phyloP scores from a whole-genome alignment of 2,113 vertebrate species.

The Hydrolagus affinis region DNA sequence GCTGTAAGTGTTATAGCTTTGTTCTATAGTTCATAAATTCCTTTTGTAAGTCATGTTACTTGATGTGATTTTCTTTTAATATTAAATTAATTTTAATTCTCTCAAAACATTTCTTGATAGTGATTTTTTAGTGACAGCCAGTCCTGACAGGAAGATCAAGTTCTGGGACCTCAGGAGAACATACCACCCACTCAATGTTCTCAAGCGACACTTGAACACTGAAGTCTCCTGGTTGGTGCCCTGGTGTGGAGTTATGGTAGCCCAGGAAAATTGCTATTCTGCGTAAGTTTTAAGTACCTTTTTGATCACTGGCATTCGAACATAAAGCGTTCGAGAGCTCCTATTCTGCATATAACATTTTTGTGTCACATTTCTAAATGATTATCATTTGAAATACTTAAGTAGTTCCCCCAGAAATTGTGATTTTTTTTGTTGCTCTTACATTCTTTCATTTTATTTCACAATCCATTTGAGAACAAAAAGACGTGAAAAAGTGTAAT shows the following conservation, averaged over 20 bases:
- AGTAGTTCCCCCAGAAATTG: not conserved
- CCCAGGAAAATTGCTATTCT: constrained; percentile 76
- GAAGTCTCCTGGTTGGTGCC: constrained; percentile 80
- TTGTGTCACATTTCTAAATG: not conserved
- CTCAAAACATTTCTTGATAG: constrained; percentile 45
- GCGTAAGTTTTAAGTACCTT: constrained; percentile 54
- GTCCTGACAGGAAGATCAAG: constrained; percentile 81
- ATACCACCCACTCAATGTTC: constrained; percentile 62
- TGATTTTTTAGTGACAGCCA: constrained; percentile 73
- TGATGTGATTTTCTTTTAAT: not conserved
- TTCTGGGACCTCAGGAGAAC: constrained; percentile 80
- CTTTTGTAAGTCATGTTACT: not conserved
- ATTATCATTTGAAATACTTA: not conserved
- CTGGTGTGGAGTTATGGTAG: constrained; percentile 66
- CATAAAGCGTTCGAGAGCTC: not conserved
- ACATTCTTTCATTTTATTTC: not conserved
- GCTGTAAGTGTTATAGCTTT: not conserved
- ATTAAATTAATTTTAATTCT: constrained; percentile 33
- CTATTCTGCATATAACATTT: too few species aligned
- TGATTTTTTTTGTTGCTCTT: not conserved
- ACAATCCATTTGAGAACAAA: not conserved
- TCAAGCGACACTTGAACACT: constrained; percentile 75
- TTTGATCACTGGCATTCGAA: not conserved
- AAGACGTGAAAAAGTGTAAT: not conserved
- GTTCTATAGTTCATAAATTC: not conserved